Evolutionary conservation across 2,888 invertebrate genomes (phyloP).

Genomic region (Thera britannica): DNA sequence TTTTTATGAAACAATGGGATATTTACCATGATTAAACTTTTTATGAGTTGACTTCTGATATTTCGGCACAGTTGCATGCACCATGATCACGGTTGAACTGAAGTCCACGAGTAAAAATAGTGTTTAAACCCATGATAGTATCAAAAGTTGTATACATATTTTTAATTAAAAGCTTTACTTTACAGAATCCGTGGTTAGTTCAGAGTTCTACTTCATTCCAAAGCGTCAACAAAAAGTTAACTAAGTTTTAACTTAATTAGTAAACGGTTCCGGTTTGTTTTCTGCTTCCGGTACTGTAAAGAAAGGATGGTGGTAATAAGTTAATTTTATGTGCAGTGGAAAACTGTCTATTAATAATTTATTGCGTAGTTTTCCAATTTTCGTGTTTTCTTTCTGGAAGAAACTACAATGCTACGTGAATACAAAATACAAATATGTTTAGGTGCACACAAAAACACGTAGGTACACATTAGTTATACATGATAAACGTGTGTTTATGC

Average conservation of each 20-base stretch:
- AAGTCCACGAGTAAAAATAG: no score
- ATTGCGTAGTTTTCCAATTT: background rate
- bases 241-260: conserved; percentile 36
- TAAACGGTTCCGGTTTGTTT: conserved; percentile 11
- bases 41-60: no score
- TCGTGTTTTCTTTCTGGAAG: background rate
- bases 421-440: no score
- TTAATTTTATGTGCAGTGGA: background rate
- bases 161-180: conserved; percentile 33
- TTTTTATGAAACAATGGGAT: no score
- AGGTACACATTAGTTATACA: no score
- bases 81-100: no score
- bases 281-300: conserved; percentile 6
- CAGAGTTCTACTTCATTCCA: conserved; percentile 28
- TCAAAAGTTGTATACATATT: no score
- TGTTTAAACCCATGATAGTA: no score
- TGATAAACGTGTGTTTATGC: no score
- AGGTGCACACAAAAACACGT: no score
- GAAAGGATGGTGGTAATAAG: conserved; percentile 5
- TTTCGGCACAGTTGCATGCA: no score
- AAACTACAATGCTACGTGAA: background rate
- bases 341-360: background rate
- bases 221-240: conserved; percentile 32
- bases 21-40: no score
- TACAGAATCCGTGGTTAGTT: conserved; percentile 25